Percentiles rank a stretch among this genome's conserved stretches.
These are phyloP conservation scores for Leuciscus waleckii DNA, from an alignment of 2,797 vertebrate genomes.

Conservation along the genomic window DNA sequence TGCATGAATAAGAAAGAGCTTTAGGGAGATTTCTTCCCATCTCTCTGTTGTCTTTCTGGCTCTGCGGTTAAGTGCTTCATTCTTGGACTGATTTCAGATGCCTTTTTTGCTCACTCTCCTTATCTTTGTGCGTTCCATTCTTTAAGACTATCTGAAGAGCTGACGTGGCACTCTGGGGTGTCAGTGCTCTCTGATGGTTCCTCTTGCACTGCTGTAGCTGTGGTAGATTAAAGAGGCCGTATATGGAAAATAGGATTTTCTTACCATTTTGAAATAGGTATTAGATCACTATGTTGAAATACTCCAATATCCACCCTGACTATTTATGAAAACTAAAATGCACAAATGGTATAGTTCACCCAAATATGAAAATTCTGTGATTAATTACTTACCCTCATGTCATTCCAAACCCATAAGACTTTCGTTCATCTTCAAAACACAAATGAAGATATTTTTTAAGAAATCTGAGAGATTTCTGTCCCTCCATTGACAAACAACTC, in stretches of 20 bases:
- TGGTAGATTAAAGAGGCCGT: not conserved
- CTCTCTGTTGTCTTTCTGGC: slow-evolving; percentile 32
- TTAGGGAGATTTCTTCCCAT: not conserved
- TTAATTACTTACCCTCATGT: rapidly evolving
- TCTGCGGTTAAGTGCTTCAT: slow-evolving; percentile 17
- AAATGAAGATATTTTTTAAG: not conserved
- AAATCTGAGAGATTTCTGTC: not conserved
- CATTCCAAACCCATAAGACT: not conserved
- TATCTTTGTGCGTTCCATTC: slow-evolving; percentile 15
- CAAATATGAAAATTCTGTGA: not conserved
- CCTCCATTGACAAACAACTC: not conserved
- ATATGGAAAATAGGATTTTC: not conserved
- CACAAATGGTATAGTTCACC: not conserved
- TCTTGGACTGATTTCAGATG: slow-evolving; percentile 42
- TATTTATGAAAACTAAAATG: not conserved
- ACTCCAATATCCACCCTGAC: not conserved
- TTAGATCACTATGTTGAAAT: not conserved
- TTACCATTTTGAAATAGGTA: not conserved
- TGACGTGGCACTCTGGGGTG: slow-evolving; percentile 22
- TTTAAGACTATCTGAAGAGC: slow-evolving; percentile 7
- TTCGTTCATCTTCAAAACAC: not conserved
- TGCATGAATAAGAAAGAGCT: not conserved
- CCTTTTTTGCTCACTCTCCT: slow-evolving; percentile 2
- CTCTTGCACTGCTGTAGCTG: not conserved
- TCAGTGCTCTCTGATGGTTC: not conserved